phyloP scores from a whole-genome alignment of 2,113 vertebrate species.

The Gymnorhina tibicen region DNA sequence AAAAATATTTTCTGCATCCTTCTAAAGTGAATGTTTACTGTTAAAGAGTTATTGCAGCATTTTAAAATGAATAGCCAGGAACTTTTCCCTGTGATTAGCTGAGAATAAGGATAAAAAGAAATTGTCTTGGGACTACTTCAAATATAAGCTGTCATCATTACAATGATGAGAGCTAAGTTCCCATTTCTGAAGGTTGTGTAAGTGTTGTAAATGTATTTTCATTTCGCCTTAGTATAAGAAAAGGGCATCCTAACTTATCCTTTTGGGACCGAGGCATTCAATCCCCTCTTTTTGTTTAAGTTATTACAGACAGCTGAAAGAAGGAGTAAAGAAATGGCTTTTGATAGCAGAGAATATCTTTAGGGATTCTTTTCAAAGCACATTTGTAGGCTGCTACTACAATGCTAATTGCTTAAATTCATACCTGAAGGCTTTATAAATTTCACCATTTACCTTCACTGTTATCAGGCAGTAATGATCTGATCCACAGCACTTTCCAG shows the following conservation, averaged over 20 bases:
- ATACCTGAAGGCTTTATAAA: conserved; percentile 8
- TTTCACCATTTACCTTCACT: background rate
- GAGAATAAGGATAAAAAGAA: background rate
- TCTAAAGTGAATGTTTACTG: background rate
- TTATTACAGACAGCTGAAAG: background rate
- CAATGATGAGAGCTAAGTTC: background rate
- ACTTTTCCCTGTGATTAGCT: background rate
- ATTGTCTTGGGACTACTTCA: background rate
- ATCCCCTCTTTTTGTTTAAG: background rate
- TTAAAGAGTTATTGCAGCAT: background rate
- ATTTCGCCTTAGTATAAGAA: background rate
- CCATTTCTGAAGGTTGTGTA: background rate
- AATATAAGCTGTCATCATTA: background rate
- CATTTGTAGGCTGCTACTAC: background rate
- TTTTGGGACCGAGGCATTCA: background rate
- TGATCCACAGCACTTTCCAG: background rate
- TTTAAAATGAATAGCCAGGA: background rate
- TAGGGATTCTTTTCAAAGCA: background rate
- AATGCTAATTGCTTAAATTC: conserved; percentile 5
- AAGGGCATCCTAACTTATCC: background rate
- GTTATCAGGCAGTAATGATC: background rate
- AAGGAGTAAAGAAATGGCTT: background rate
- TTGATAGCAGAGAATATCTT: background rate
- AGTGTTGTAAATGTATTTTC: background rate
- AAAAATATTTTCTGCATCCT: background rate